Evolutionary conservation across 64 coral and sea anemone genomes (phyloP).

Genomic region (Hydrozoanthus tunicans): DNA sequence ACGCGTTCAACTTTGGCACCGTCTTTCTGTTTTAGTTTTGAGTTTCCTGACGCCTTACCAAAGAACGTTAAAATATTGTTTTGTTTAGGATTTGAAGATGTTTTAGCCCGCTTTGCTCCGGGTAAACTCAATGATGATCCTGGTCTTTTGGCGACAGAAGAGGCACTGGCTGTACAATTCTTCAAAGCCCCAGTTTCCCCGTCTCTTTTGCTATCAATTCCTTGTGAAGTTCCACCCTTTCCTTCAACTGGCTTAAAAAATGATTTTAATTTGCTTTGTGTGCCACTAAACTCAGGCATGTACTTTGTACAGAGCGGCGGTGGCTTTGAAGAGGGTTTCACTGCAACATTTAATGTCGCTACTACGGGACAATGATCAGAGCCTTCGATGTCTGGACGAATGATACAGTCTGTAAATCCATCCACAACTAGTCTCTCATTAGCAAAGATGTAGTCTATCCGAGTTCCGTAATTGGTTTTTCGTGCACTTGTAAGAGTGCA

Average conservation of each 20-base stretch:
- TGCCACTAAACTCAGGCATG: constrained; percentile 96
- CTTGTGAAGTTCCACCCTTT: neutral
- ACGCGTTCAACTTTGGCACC: neutral
- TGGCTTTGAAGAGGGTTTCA: constrained; percentile 55
- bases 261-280: constrained; percentile 83
- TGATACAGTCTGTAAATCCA: constrained; percentile 79
- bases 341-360: constrained; percentile 62
- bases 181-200: neutral
- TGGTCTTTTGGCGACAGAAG: constrained; percentile 2
- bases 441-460: constrained; percentile 96
- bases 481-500: constrained; percentile 86
- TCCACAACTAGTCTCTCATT: constrained; percentile 52
- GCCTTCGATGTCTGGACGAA: constrained; percentile 84
- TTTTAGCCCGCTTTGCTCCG: constrained; percentile 55
- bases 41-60: neutral
- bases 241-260: constrained; percentile 65
- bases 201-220: neutral
- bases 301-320: constrained; percentile 79
- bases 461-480: constrained; percentile 93
- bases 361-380: constrained; percentile 98
- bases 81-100: neutral
- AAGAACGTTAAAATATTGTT: constrained; percentile 53
- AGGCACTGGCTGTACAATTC: neutral
- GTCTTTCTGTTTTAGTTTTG: constrained; percentile 8
- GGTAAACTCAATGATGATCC: constrained; percentile 10